Evolutionary conservation across 2,888 invertebrate genomes (phyloP).

Genomic region (Celastrina argiolus): DNA sequence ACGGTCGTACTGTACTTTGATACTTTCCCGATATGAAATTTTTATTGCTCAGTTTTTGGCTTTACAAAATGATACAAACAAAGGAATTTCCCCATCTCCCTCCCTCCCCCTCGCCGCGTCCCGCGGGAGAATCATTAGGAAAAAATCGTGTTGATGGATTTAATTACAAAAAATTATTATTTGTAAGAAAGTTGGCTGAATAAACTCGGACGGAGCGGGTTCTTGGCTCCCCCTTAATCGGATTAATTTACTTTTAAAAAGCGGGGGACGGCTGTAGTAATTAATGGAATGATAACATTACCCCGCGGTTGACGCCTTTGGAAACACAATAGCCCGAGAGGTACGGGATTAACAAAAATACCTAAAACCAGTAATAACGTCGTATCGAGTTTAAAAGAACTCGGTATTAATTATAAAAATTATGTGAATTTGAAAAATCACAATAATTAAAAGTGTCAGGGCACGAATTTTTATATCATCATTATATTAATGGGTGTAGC

Average conservation of each 20-base stretch:
- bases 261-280: constrained; percentile 71
- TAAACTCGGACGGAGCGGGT: constrained; percentile 75
- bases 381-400: constrained; percentile 9
- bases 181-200: constrained; percentile 75
- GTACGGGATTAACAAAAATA: constrained; percentile 37
- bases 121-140: constrained; percentile 76
- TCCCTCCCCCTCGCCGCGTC: constrained; percentile 30
- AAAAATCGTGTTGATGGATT: constrained; percentile 79
- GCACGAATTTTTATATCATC: no score
- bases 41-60: not conserved
- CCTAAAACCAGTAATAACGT: constrained; percentile 28
- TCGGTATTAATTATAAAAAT: not conserved
- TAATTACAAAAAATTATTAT: constrained; percentile 79
- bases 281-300: constrained; percentile 78
- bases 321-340: constrained; percentile 48
- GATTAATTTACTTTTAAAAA: constrained; percentile 78
- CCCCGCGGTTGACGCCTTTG: constrained; percentile 65
- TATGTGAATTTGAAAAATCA: no score
- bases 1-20: no score
- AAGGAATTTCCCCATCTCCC: constrained; percentile 51
- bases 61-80: constrained; percentile 41
- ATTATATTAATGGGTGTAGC: not conserved
- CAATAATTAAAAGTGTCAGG: no score
- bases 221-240: constrained; percentile 76
- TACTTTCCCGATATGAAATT: not conserved